These are phyloP conservation scores for Zoanthus sociatus DNA, from an alignment of 92 coral and sea anemone genomes.

Conservation along the genomic window DNA sequence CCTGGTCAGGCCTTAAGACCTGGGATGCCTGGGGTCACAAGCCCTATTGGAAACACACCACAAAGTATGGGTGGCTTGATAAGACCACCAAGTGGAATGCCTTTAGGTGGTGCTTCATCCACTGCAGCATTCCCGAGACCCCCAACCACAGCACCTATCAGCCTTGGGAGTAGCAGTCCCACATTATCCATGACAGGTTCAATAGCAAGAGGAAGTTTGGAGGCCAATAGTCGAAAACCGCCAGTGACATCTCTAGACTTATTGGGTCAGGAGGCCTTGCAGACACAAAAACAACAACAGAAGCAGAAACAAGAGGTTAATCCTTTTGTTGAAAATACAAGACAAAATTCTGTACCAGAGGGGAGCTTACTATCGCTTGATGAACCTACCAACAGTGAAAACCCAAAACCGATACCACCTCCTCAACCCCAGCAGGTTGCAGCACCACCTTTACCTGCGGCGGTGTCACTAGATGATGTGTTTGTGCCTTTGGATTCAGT, in stretches of 20 bases:
- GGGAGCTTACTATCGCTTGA: conserved; percentile 61
- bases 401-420: conserved; percentile 1
- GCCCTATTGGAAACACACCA: conserved; percentile 15
- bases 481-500: conserved; percentile 95
- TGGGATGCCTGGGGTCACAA: conserved; percentile 31
- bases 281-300: conserved; percentile 92
- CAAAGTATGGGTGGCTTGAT: conserved; percentile 47
- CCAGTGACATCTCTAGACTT: conserved; percentile 84
- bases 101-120: conserved; percentile 46
- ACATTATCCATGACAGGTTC: conserved; percentile 59
- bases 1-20: conserved; percentile 8
- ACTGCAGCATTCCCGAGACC: conserved; percentile 69
- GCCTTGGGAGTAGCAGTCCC: conserved; percentile 68
- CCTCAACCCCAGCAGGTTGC: conserved; percentile 12
- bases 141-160: conserved; percentile 49
- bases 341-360: conserved; percentile 36
- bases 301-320: conserved; percentile 77
- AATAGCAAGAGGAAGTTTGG: conserved; percentile 56
- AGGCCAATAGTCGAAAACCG: conserved; percentile 55
- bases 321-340: conserved; percentile 57
- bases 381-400: conserved; percentile 52
- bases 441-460: conserved; percentile 12
- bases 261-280: conserved; percentile 87
- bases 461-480: conserved; percentile 74
- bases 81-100: conserved; percentile 54